Percentiles rank a stretch among this genome's conserved stretches.
Conservation (phyloP, 2,797 vertebrate species). For the Hylomyscus alleni region DNA sequence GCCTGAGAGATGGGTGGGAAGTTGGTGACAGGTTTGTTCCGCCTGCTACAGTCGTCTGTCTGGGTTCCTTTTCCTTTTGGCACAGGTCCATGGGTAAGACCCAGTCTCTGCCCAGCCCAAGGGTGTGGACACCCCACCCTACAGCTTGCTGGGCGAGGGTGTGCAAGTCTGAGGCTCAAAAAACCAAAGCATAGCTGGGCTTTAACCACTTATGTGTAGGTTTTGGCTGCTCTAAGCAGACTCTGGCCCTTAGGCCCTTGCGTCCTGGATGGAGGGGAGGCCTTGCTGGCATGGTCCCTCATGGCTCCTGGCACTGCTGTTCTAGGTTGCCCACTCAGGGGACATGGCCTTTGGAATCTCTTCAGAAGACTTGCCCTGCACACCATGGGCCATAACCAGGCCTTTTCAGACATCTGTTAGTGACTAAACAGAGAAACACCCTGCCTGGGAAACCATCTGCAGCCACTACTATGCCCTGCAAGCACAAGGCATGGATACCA, state of each 20-base stretch:
- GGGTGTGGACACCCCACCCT: neutral
- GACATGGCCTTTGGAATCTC: neutral
- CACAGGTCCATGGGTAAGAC: neutral
- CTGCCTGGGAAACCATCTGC: rapidly evolving
- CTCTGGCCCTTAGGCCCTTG: neutral
- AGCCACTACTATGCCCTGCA: neutral
- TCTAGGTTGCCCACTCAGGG: neutral
- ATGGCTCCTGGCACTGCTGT: neutral
- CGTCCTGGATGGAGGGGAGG: rapidly evolving
- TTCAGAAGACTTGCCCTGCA: neutral
- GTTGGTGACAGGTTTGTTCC: neutral
- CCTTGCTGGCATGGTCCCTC: rapidly evolving
- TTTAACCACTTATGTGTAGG: neutral
- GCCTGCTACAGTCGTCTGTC: neutral
- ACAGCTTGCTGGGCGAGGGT: neutral
- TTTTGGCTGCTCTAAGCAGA: neutral
- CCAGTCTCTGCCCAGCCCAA: neutral
- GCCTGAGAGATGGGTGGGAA: neutral
- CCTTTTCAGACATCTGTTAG: neutral
- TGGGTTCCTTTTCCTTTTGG: neutral
- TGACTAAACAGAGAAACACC: neutral
- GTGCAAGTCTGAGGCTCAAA: neutral
- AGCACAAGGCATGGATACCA: neutral
- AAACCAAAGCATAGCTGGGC: neutral
- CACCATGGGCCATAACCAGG: neutral